Conservation (phyloP, 2,113 vertebrate species). For the Dasyurus viverrinus region DNA sequence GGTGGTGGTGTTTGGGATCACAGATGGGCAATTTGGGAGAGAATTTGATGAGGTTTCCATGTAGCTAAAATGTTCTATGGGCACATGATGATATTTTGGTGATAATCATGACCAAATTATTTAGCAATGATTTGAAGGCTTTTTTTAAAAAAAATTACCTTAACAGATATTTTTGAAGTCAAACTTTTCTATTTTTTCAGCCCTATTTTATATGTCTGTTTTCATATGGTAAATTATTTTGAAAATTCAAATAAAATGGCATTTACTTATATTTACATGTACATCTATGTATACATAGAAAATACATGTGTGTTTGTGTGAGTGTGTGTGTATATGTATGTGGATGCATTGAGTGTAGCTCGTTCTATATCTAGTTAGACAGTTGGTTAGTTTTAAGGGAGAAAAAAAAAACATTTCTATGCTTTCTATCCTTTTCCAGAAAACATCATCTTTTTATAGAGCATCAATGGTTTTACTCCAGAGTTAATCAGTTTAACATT, state of each 20-base stretch:
- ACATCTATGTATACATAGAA: neutral
- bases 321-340: neutral
- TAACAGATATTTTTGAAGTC: slow-evolving; percentile 17
- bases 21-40: slow-evolving; percentile 52
- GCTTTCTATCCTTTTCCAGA: neutral
- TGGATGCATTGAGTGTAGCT: neutral
- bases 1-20: slow-evolving; percentile 2
- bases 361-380: neutral
- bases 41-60: slow-evolving; percentile 52
- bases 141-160: neutral
- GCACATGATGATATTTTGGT: neutral
- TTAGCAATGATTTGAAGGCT: neutral
- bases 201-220: neutral
- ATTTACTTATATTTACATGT: neutral
- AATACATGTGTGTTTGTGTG: neutral
- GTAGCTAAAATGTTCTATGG: neutral
- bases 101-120: neutral
- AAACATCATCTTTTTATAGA: slow-evolving; percentile 34
- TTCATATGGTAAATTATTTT: neutral
- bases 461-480: slow-evolving; percentile 23
- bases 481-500: slow-evolving; percentile 46
- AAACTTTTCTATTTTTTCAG: neutral
- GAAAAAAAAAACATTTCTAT: neutral
- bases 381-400: neutral
- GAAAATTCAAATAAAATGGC: neutral